A percentile compares a stretch with the other conserved stretches of the same genome.
Conservation (phyloP, 2,113 vertebrate species). For the Puma concolor region DNA sequence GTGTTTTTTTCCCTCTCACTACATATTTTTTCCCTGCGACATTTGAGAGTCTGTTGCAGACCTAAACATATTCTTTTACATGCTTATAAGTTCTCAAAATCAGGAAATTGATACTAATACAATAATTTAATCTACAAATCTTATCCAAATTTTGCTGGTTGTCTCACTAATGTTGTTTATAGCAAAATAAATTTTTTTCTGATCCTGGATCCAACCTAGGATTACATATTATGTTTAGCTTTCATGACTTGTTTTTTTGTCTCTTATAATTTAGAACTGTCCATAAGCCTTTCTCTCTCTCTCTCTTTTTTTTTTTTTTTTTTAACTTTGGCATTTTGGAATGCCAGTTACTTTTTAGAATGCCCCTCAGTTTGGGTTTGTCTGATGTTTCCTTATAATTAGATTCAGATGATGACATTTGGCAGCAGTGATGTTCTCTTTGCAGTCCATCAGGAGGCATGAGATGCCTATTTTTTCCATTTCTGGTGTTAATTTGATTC, state of each 20-base stretch:
- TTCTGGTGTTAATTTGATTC: neutral
- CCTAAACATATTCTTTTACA: neutral
- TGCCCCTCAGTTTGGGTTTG: neutral
- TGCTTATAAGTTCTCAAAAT: neutral
- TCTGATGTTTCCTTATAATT: neutral
- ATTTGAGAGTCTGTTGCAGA: slow-evolving; percentile 19
- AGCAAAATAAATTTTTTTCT: neutral
- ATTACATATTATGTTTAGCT: neutral
- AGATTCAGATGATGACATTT: slow-evolving; percentile 19
- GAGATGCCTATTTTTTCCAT: neutral
- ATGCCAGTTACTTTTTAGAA: neutral
- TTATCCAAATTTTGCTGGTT: neutral
- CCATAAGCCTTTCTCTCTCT: neutral
- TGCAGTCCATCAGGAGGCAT: neutral
- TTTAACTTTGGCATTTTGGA: neutral
- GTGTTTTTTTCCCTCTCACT: neutral
- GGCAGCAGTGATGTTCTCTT: neutral
- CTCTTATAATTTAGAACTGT: neutral
- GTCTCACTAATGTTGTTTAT: neutral
- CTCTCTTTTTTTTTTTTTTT: neutral
- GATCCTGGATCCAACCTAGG: neutral
- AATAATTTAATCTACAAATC: neutral
- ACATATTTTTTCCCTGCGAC: neutral
- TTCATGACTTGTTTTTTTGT: neutral
- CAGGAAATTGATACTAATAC: neutral